A percentile compares a stretch with the other conserved stretches of the same genome.
These are phyloP conservation scores for Odocoileus virginianus DNA, from an alignment of 2,113 vertebrate species.

Conservation along the genomic window DNA sequence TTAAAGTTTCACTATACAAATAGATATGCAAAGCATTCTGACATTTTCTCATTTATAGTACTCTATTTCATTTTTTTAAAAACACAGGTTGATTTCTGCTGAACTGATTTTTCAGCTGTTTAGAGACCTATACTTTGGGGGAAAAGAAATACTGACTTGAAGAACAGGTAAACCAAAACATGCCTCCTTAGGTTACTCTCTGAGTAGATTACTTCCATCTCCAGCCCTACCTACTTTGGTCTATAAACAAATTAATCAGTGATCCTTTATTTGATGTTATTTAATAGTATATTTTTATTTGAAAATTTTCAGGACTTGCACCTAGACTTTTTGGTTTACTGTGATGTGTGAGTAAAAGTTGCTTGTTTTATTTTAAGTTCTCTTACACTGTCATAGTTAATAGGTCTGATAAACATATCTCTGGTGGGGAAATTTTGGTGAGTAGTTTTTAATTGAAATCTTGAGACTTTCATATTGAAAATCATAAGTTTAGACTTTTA, in stretches of 20 bases:
- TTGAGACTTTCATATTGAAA: not conserved
- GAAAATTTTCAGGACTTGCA: not conserved
- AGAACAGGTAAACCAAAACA: not conserved
- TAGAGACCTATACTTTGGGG: not conserved
- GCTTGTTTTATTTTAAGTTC: not conserved
- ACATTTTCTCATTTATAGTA: not conserved
- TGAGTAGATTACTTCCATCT: not conserved
- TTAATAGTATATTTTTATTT: not conserved
- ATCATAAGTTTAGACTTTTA: not conserved
- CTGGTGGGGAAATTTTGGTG: not conserved
- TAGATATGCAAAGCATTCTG: not conserved
- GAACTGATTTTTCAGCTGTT: not conserved
- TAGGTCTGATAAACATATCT: not conserved
- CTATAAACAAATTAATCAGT: not conserved
- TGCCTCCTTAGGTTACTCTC: not conserved
- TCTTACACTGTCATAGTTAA: not conserved
- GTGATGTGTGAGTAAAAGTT: not conserved
- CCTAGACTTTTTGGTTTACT: not conserved
- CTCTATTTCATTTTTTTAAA: conserved; percentile 26
- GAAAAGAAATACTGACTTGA: not conserved
- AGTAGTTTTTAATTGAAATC: not conserved
- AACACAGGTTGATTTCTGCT: not conserved
- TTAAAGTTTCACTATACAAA: not conserved
- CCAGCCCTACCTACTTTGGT: not conserved
- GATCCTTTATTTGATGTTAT: not conserved